A percentile compares a stretch with the other conserved stretches of the same genome.
Evolutionary conservation across 2,888 invertebrate species (phyloP).

Genomic region (Dryadula phaetusa): DNA sequence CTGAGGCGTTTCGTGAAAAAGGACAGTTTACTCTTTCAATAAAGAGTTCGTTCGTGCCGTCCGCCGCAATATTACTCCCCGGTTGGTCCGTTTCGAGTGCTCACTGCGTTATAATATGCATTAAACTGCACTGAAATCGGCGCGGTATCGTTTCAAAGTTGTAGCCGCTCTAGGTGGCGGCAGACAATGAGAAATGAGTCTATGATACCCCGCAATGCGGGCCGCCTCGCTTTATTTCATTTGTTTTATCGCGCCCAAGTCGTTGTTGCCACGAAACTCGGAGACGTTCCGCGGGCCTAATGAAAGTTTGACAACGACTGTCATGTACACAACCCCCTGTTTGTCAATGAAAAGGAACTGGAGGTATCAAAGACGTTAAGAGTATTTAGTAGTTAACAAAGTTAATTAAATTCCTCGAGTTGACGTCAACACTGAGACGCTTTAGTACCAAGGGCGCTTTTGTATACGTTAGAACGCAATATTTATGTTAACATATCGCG

Average conservation of each 20-base stretch:
- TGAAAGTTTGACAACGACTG: conserved; percentile 80
- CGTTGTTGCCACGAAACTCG: conserved; percentile 77
- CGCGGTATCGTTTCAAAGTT: conserved; percentile 67
- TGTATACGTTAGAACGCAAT: conserved; percentile 76
- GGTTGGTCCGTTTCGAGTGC: conserved; percentile 75
- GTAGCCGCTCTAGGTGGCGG: conserved; percentile 58
- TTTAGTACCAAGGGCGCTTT: conserved; percentile 77
- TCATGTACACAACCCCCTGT: conserved; percentile 73
- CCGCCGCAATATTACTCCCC: conserved; percentile 72
- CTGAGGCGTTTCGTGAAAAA: conserved; percentile 75
- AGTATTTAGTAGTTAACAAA: conserved; percentile 84
- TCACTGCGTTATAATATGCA: conserved; percentile 82
- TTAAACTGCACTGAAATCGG: conserved; percentile 73
- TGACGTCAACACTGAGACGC: conserved; percentile 74
- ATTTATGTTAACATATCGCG: conserved; percentile 79
- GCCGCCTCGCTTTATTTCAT: conserved; percentile 68
- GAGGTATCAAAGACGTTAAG: conserved; percentile 83
- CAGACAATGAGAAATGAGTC: conserved; percentile 81
- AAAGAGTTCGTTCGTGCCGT: conserved; percentile 69
- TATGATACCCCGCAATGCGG: conserved; percentile 81
- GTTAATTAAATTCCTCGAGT: conserved; percentile 82
- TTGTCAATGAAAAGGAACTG: conserved; percentile 76
- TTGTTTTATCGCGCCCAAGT: conserved; percentile 81
- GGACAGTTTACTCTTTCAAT: conserved; percentile 82
- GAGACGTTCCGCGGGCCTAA: conserved; percentile 61